Evolutionary conservation across 2,888 invertebrate genomes (phyloP), one percentile per base, ranked within the genome.

Genomic region (Pandemis cinnamomeana): DNA sequence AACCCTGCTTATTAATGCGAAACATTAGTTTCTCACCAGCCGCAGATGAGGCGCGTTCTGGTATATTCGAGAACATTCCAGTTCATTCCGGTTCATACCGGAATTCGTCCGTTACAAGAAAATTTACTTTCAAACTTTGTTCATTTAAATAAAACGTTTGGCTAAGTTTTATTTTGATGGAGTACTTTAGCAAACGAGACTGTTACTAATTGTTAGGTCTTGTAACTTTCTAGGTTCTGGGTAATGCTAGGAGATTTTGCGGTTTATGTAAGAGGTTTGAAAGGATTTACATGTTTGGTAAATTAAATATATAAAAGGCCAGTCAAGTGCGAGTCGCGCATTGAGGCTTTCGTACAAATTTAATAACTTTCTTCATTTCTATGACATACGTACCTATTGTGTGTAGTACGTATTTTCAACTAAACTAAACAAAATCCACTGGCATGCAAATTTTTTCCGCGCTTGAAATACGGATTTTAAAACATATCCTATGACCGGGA

Each of bases 1-100:
- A 85, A 87, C 88, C 83, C 88, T 90, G 91, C 89, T 91, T 92
- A 93, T 93, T 91, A 93, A 92, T 93, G 92, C 85, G 80, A 78
- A 81, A 85, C 89, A 92, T 93, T 92, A 93, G 73, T 90, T 92
- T 89, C 91, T 84, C 81, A 80, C 83, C 86, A 84, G 80, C 92
- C 92, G 84, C 91, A 92, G 90, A 92, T 92, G 92, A 91, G 90
- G 87, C 90, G 82, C 81, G 61, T 88, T 87, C 71, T 58, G 61
- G 60, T 58, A 64, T 58, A 69, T 74, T 72, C 70, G 53, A 74
- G 72, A 71, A 76, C 72, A 76, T 76, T 75, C 61, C 68, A 67
- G 53, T 67, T 67, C 41, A n/a, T 53, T 75, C 61, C 70, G 67
- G 66, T 67, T 67, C 41, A 51, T 53, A 51, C 66, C 66, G 70